phyloP scores from a whole-genome alignment of 2,797 vertebrate genomes.

The Eulemur rubriventer region DNA sequence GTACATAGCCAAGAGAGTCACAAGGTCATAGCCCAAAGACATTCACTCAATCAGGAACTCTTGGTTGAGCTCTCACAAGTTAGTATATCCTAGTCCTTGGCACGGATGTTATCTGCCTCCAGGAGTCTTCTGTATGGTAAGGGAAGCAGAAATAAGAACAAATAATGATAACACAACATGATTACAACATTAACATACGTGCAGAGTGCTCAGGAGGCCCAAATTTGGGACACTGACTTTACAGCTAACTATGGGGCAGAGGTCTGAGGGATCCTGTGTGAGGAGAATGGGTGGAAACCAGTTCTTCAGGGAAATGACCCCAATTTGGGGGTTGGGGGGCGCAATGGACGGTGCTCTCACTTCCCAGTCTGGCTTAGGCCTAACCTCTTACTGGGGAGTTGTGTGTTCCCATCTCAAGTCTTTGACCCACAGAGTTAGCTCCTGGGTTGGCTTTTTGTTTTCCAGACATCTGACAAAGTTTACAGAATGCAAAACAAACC shows the following conservation, averaged over 20 bases:
- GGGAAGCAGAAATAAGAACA: not conserved
- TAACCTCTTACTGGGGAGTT: not conserved
- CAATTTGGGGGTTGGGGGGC: not conserved
- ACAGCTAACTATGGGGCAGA: not conserved
- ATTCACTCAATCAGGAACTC: not conserved
- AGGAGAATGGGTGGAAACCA: not conserved
- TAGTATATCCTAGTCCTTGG: not conserved
- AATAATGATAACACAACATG: not conserved
- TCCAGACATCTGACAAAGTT: slow-evolving; percentile 41
- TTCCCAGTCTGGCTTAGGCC: not conserved
- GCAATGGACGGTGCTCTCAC: rapidly evolving
- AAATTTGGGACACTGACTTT: not conserved
- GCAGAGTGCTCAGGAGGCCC: not conserved
- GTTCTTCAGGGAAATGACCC: not conserved
- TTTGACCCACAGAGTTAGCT: not conserved
- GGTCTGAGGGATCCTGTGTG: not conserved
- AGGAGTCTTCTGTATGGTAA: not conserved
- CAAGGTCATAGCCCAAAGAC: not conserved
- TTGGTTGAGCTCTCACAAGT: not conserved
- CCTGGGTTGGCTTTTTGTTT: slow-evolving; percentile 48
- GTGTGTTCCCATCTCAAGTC: not conserved
- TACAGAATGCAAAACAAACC: slow-evolving; percentile 87
- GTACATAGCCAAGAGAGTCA: not conserved
- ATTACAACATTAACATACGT: not conserved
- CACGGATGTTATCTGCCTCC: not conserved